A percentile compares a stretch with the other conserved stretches of the same genome.
These are phyloP conservation scores for Caenorhabditis plicata DNA, from an alignment of 2,888 invertebrate genomes.

Conservation along the genomic window DNA sequence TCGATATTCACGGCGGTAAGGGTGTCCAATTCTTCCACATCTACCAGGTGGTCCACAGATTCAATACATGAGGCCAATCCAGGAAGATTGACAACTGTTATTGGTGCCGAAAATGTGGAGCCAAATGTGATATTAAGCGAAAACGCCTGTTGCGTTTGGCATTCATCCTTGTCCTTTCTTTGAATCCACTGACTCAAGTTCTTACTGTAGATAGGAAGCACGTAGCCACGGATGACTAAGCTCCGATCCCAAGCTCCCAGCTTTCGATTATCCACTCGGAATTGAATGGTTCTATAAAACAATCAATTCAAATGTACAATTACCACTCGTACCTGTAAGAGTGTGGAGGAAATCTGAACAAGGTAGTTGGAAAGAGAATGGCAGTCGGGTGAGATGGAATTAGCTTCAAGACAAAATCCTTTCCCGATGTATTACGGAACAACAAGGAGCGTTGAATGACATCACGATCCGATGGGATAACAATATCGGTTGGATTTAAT, in stretches of 20 bases:
- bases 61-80: constrained; percentile 24
- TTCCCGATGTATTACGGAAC: constrained; percentile 25
- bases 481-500: constrained; percentile 26
- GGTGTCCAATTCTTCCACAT: constrained; percentile 25
- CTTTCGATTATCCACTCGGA: constrained; percentile 15
- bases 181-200: constrained; percentile 5
- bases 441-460: constrained; percentile 26
- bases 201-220: constrained; percentile 21
- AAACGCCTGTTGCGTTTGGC: constrained; percentile 16
- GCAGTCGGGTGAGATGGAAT: constrained; percentile 8
- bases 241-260: constrained; percentile 9
- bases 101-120: constrained; percentile 22
- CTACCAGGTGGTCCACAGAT: constrained; percentile 20
- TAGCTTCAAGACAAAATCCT: constrained; percentile 27
- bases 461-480: constrained; percentile 12
- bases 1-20: constrained; percentile 25
- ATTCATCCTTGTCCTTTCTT: constrained; percentile 9
- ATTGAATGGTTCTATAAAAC: constrained; percentile 25
- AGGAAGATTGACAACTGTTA: constrained; percentile 23
- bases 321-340: too few relatives aligned
- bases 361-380: constrained; percentile 18
- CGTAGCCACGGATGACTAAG: constrained; percentile 15
- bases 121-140: constrained; percentile 10
- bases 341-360: constrained; percentile 24
- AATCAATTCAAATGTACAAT: too few relatives aligned